Evolutionary conservation across 2,797 vertebrate species (phyloP), one percentile per base, ranked within the genome.

Genomic region (Acanthopagrus latus): DNA sequence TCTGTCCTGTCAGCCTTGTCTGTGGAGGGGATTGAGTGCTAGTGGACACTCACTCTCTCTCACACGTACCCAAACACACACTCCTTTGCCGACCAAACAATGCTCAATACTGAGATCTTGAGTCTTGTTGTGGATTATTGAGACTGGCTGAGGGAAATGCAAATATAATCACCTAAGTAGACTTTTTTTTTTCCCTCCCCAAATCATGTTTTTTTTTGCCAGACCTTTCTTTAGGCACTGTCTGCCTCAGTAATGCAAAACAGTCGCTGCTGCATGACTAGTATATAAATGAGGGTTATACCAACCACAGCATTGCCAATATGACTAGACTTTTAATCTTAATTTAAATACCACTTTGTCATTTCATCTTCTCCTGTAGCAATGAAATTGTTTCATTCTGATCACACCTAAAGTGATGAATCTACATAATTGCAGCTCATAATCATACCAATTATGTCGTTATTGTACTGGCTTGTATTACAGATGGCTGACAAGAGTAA

Each of bases 1-100:
- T 92, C 88, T 86, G 85, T 87, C 85, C 86, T 74, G 81, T 86
- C 78, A 59, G 91, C 72, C 84, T 79, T 41, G 82, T 86, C 85
- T 25, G 25, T 59, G 72, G 55, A 71, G 27, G 25, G 73, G 60
- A 80, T 16, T 72, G 74, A 87, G 72, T 64, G 65, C 27, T 57
- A n/a, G 72, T 75, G 65, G 60, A 75, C 73, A 48, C 68, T 23
- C 71, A 52, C 66, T 44, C 51, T 59, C 66, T 74, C 54, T 63
- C 52, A 25, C 18, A 59, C 50, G 54, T 52, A 83, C 33, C 57
- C 71, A 77, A 41, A 64, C 62, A 80, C 50, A 74, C n/a, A 58
- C 71, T 57, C 29, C 57, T 52, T 21, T 41, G 47, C 62, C 60
- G 33, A 62, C 23, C 71, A 66, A 87, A 71, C 74, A 78, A 65